Base-by-base conservation (phyloP, 2,888 invertebrate species). In the Disparrhopalites patrizii region DNA sequence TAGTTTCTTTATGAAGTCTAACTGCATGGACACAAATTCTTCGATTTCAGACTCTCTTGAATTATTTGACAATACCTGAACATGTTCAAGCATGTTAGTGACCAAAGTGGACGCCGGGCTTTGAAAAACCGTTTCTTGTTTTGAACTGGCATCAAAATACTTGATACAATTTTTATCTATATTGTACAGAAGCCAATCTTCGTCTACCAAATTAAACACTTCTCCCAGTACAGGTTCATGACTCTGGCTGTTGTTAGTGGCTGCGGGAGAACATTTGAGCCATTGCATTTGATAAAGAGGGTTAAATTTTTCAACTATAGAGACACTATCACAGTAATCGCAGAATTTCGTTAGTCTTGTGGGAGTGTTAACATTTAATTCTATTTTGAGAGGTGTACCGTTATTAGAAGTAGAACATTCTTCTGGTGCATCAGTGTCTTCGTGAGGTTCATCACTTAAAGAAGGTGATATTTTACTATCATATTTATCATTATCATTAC, bases 251-350 rank as follows among this genome's bases (percentile, higher is more conserved):
- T 23, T 27, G 43, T 25, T 55, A 43, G 25, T 47, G 30, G 28
- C 30, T n/a, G 25, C 20, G 13, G 38, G 40, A 20, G 40, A 4
- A 28, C 27, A 56, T 58, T 62, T 64, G 50, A 68, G 38, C 68
- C 68, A 68, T 36, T 68, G 68, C n/a, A 68, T 54, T 43, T 68
- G 65, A 61, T 55, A 64, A 13, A 68, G 31, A n/a, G 68, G 68
- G 31, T 65, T 65, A 27, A 68, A 68, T 56, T 68, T 68, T 25
- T 65, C 52, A 18, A 51, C 51, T 8, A 62, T 57, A 25, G 61
- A 60, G 13, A 68, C 28, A 43, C 60, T 60, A 65, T 68, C 68
- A 61, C 68, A 68, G 54, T 65, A 68, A 7, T 55, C 38, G 38
- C 68, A 68, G 28, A 52, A 68, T 47, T 52, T 55, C 20, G 33